phyloP scores from a whole-genome alignment of 2,797 vertebrate species.

The Odontamblyopus rebecca region DNA sequence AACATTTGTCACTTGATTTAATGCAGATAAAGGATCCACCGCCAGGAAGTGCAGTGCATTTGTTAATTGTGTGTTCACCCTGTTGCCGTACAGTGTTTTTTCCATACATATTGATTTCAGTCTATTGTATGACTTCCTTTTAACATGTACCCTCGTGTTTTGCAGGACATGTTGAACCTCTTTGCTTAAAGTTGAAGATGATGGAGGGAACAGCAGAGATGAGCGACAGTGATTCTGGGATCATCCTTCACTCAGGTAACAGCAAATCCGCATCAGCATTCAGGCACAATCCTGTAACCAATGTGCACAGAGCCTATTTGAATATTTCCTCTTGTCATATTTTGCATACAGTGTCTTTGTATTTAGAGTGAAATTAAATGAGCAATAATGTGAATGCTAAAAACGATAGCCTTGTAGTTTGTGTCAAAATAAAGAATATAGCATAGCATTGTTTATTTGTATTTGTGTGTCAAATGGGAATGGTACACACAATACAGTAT shows the following conservation, averaged over 20 bases:
- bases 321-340: no score
- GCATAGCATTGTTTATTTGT: no score
- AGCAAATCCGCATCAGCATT: neutral
- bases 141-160: slow-evolving; percentile 22
- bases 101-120: neutral
- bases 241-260: slow-evolving; percentile 88
- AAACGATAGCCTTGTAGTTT: no score
- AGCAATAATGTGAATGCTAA: no score
- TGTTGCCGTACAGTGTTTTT: neutral
- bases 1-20: neutral
- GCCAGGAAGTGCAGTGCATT: no score
- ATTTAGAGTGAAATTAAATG: no score
- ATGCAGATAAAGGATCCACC: neutral
- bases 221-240: slow-evolving; percentile 88
- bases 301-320: no score
- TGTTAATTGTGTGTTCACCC: neutral
- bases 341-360: no score
- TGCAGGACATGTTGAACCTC: slow-evolving; percentile 64
- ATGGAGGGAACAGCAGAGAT: slow-evolving; percentile 87
- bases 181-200: slow-evolving; percentile 41
- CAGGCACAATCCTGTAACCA: no score
- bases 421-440: no score
- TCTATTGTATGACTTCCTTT: neutral
- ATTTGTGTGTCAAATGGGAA: no score
- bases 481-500: no score